Percentiles rank a stretch among this genome's conserved stretches.
Evolutionary conservation across 2,797 vertebrate species (phyloP).

Genomic region (Silurus lanzhouensis): DNA sequence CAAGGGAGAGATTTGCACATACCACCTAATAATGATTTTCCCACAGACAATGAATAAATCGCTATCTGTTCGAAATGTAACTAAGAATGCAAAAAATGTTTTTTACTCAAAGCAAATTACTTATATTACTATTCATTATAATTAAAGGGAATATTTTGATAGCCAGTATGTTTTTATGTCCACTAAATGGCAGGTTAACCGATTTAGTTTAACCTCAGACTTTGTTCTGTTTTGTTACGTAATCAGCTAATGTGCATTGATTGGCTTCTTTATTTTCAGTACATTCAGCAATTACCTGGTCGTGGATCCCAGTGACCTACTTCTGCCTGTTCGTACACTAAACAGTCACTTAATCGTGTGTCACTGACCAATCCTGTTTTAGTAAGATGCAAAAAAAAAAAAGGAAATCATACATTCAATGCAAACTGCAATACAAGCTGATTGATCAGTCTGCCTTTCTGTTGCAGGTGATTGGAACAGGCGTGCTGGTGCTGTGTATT

Average conservation of each 20-base stretch:
- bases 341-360: slow-evolving; percentile 15
- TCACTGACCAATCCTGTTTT: slow-evolving; percentile 4
- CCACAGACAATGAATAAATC: not conserved
- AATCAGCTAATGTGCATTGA: slow-evolving; percentile 63
- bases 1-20: not conserved
- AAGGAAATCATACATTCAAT: not conserved
- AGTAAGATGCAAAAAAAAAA: not conserved
- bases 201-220: slow-evolving; percentile 27
- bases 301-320: slow-evolving; percentile 64
- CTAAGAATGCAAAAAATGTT: not conserved
- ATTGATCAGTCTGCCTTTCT: not conserved
- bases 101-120: not conserved
- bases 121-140: too few species aligned
- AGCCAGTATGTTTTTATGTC: not conserved
- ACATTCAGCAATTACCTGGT: slow-evolving; percentile 44
- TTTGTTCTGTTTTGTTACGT: slow-evolving; percentile 4
- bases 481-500: slow-evolving; percentile 84
- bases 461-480: slow-evolving; percentile 86
- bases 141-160: not conserved
- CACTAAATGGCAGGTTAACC: not conserved
- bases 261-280: slow-evolving; percentile 66
- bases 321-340: slow-evolving; percentile 56
- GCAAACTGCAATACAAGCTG: not conserved
- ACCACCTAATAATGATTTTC: not conserved
- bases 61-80: not conserved